phyloP scores from a whole-genome alignment of 2,113 vertebrate genomes.

The Sinocyclocheilus anshuiensis region DNA sequence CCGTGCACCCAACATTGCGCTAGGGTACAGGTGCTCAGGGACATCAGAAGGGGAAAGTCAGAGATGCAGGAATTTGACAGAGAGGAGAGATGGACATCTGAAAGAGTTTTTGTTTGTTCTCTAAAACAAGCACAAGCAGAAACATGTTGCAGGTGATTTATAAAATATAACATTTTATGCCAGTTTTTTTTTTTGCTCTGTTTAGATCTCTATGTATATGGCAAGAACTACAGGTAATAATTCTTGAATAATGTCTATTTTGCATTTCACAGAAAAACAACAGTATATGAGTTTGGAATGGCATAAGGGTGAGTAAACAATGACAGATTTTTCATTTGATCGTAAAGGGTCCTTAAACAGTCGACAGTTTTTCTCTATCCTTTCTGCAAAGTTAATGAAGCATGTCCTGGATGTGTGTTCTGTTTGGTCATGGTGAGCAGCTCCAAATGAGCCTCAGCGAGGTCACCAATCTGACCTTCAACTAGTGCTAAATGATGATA shows the following conservation, averaged over 20 bases:
- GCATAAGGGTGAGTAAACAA: neutral
- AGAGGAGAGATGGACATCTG: neutral
- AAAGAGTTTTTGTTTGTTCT: neutral
- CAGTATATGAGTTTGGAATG: neutral
- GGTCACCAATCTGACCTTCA: conserved; percentile 74
- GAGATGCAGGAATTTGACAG: neutral
- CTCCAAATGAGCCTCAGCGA: conserved; percentile 60
- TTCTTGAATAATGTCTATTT: neutral
- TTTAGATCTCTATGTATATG: neutral
- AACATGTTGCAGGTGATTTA: too few relatives aligned
- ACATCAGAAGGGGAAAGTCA: conserved; percentile 51
- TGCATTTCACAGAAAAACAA: neutral
- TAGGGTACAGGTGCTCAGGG: conserved; percentile 56
- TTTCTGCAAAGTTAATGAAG: conserved; percentile 71
- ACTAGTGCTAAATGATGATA: conserved; percentile 43
- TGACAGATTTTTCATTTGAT: neutral
- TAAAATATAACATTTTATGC: too few relatives aligned
- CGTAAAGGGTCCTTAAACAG: conserved; percentile 57
- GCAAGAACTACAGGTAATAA: neutral
- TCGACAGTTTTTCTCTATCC: conserved; percentile 64
- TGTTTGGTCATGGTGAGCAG: conserved; percentile 66
- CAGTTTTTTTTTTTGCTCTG: neutral
- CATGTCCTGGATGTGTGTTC: conserved; percentile 64
- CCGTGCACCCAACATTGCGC: conserved; percentile 70
- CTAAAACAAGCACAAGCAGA: too few relatives aligned